A percentile compares a stretch with the other conserved stretches of the same genome.
phyloP scores from a whole-genome alignment of 1,140 invertebrate genomes.

The Drosophila santomea region DNA sequence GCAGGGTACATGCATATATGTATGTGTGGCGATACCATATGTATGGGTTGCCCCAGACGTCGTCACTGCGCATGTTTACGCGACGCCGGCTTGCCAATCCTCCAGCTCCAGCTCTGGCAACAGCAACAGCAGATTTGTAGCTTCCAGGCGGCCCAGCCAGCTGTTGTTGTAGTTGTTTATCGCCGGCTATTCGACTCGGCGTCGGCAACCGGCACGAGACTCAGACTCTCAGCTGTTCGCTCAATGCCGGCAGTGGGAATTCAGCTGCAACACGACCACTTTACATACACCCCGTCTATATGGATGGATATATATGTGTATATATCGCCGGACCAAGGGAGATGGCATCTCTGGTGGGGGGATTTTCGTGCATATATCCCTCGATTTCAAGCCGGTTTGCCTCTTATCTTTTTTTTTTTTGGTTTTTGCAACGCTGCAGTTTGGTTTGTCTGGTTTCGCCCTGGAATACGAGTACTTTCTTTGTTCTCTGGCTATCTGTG shows the following conservation, averaged over 20 bases:
- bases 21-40: slow-evolving; percentile 18
- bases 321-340: neutral
- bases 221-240: slow-evolving; percentile 74
- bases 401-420: neutral
- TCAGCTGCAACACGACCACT: slow-evolving; percentile 77
- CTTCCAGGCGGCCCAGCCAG: slow-evolving; percentile 53
- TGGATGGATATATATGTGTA: neutral
- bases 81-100: slow-evolving; percentile 32
- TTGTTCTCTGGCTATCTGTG: slow-evolving; percentile 49
- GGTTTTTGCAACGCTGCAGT: slow-evolving; percentile 13
- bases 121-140: slow-evolving; percentile 25
- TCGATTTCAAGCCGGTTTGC: slow-evolving; percentile 35
- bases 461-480: slow-evolving; percentile 71
- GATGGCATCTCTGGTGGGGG: slow-evolving; percentile 36
- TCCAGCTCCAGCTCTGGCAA: slow-evolving; percentile 14
- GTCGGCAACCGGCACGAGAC: slow-evolving; percentile 49
- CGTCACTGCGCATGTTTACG: slow-evolving; percentile 57
- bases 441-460: slow-evolving; percentile 29
- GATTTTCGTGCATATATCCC: slow-evolving; percentile 34
- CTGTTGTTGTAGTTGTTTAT: slow-evolving; percentile 76
- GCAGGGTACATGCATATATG: slow-evolving; percentile 1
- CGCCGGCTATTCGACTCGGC: slow-evolving; percentile 43
- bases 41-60: slow-evolving; percentile 30
- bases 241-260: slow-evolving; percentile 61
- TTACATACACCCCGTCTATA: slow-evolving; percentile 41